These are phyloP conservation scores for Apantesis nais DNA, from an alignment of 2,888 invertebrate species.

Conservation along the genomic window DNA sequence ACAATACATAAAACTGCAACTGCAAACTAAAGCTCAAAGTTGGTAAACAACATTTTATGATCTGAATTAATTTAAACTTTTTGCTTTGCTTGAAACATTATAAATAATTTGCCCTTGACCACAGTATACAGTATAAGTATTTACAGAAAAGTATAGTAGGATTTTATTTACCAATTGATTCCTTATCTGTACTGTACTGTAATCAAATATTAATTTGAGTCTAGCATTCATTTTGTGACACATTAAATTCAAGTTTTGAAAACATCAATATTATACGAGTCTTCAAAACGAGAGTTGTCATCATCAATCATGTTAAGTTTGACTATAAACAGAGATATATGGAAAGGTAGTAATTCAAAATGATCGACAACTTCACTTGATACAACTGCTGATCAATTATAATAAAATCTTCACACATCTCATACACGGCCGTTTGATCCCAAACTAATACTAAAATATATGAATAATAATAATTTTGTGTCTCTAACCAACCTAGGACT, in stretches of 20 bases:
- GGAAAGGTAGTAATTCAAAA: background rate
- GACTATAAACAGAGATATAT: background rate
- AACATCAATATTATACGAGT: background rate
- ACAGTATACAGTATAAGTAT: too few relatives aligned
- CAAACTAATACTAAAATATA: too few relatives aligned
- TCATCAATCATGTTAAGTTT: constrained; percentile 1
- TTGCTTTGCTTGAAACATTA: too few relatives aligned
- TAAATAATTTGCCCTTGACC: background rate
- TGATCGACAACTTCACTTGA: background rate
- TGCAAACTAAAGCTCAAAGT: background rate
- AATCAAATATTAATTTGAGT: background rate
- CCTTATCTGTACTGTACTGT: background rate
- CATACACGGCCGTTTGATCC: too few relatives aligned
- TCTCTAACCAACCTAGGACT: background rate
- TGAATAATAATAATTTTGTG: background rate
- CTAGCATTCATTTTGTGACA: background rate
- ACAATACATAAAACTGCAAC: background rate
- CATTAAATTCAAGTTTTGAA: background rate
- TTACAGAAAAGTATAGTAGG: background rate
- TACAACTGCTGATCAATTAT: too few relatives aligned
- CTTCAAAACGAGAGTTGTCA: background rate
- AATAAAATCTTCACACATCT: too few relatives aligned
- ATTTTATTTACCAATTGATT: background rate
- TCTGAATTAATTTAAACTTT: background rate
- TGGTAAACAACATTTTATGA: background rate